Evolutionary conservation across 2,797 vertebrate species (phyloP).

Genomic region (Enteromius unitaeniatus): DNA sequence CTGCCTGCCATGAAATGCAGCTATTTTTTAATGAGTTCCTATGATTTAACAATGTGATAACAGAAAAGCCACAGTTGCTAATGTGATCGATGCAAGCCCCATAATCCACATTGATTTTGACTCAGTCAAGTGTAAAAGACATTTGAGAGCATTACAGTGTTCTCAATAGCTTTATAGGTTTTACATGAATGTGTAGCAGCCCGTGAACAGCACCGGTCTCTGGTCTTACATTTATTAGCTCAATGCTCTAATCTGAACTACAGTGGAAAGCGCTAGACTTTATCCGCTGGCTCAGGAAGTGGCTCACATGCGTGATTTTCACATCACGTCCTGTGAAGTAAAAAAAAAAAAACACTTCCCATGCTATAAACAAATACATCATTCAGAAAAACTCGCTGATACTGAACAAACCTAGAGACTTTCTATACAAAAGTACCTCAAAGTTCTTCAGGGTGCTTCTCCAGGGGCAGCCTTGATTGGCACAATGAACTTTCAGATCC

Average conservation of each 20-base stretch:
- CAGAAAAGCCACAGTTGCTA: slow-evolving; percentile 11
- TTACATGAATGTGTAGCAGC: slow-evolving; percentile 5
- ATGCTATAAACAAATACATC: neutral
- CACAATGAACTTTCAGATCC: slow-evolving; percentile 77
- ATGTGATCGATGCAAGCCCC: neutral
- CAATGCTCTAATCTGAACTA: neutral
- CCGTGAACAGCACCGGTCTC: slow-evolving; percentile 7
- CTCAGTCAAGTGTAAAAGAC: slow-evolving; percentile 19
- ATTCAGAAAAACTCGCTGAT: neutral
- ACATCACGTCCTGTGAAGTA: neutral
- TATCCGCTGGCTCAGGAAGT: neutral
- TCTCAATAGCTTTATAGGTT: neutral
- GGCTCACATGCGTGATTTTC: neutral
- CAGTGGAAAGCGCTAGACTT: neutral
- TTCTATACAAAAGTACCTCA: slow-evolving; percentile 70
- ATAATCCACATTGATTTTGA: slow-evolving; percentile 28
- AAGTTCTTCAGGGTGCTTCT: slow-evolving; percentile 73
- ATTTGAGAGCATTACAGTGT: slow-evolving; percentile 25
- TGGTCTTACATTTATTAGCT: slow-evolving; percentile 3
- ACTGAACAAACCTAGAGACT: neutral
- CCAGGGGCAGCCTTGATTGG: slow-evolving; percentile 77
- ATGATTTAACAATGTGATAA: slow-evolving; percentile 21
- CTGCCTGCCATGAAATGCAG: slow-evolving; percentile 44
- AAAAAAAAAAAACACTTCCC: neutral
- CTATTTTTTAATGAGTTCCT: slow-evolving; percentile 28